Evolutionary conservation across 1,140 invertebrate species (phyloP).

Genomic region (Aphelenchoides besseyi): DNA sequence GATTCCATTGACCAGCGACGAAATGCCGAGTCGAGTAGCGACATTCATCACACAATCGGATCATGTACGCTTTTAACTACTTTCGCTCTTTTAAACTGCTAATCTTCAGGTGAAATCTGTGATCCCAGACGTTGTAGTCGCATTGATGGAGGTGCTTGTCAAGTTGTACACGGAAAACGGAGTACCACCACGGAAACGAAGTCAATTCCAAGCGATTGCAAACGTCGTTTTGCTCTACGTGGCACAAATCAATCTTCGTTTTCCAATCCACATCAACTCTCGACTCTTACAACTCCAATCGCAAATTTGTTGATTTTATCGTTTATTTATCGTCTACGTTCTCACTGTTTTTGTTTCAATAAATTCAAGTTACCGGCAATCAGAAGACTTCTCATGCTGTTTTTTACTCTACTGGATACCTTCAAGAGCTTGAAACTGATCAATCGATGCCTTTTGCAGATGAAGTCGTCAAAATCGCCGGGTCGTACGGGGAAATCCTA

Average conservation of each 20-base stretch:
- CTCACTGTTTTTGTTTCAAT: not conserved
- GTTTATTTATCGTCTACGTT: conserved; percentile 4
- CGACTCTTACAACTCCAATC: conserved; percentile 44
- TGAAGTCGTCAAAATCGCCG: conserved; percentile 3
- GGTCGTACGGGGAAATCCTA: too few species aligned
- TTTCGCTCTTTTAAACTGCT: conserved; percentile 13
- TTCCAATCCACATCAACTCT: conserved; percentile 46
- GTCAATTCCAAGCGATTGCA: conserved; percentile 19
- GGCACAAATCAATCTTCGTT: conserved; percentile 43
- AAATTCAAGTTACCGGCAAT: conserved; percentile 3
- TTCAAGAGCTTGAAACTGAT: not conserved
- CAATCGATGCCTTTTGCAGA: not conserved
- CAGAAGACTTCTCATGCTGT: too few species aligned
- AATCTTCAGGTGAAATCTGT: conserved; percentile 29
- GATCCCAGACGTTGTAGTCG: conserved; percentile 36
- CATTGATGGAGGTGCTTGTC: conserved; percentile 41
- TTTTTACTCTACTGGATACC: not conserved
- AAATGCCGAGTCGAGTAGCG: conserved; percentile 21
- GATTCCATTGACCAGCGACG: conserved; percentile 37
- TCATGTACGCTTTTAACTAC: conserved; percentile 3
- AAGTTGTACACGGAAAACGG: conserved; percentile 15
- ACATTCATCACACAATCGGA: not conserved
- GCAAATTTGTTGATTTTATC: conserved; percentile 21
- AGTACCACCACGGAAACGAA: not conserved
- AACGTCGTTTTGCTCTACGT: conserved; percentile 44